phyloP scores from a whole-genome alignment of 2,113 vertebrate species.

The Chiloscyllium plagiosum region DNA sequence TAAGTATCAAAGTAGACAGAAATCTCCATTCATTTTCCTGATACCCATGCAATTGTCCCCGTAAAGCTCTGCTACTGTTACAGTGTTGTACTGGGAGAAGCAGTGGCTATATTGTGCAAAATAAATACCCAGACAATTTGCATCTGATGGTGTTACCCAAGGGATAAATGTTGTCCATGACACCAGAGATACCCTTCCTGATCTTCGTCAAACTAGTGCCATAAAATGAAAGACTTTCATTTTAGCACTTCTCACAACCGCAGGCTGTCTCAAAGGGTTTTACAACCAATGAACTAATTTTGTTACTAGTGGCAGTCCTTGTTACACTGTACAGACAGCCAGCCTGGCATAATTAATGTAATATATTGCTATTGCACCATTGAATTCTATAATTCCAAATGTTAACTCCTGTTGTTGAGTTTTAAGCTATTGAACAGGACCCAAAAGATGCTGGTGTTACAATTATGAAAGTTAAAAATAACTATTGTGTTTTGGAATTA shows the following conservation, averaged over 20 bases:
- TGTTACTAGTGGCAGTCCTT: neutral
- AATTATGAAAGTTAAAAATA: too few species aligned
- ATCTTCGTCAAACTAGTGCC: neutral
- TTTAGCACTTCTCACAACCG: too few species aligned
- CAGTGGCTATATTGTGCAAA: neutral
- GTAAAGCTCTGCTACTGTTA: neutral
- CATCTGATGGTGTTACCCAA: neutral
- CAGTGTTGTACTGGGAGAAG: neutral
- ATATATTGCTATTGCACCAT: neutral
- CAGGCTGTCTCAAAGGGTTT: neutral
- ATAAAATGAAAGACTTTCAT: neutral
- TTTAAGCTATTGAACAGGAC: neutral
- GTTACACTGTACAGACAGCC: neutral
- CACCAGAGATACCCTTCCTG: neutral
- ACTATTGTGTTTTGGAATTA: too few species aligned
- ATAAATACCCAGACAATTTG: neutral
- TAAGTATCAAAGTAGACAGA: neutral
- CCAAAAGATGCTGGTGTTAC: neutral
- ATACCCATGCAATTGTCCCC: neutral
- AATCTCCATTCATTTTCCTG: neutral
- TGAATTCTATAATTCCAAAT: neutral
- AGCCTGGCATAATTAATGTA: neutral
- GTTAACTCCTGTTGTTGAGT: neutral
- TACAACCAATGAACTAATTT: neutral
- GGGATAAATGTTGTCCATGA: neutral